Base-by-base conservation (phyloP, 2,113 vertebrate genomes). In the Phyllopteryx taeniolatus region DNA sequence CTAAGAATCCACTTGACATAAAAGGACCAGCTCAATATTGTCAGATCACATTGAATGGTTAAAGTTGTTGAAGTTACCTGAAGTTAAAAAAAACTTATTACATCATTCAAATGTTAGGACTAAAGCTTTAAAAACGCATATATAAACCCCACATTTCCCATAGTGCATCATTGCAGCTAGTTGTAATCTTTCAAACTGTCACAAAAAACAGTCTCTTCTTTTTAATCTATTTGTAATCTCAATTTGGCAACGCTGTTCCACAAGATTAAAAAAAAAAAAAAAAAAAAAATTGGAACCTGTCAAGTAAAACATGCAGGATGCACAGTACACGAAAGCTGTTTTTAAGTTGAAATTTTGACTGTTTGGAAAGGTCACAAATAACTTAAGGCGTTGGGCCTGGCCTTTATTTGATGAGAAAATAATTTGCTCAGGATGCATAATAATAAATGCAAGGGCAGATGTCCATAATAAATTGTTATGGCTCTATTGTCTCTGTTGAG, bases 201-300 rank as follows among this genome's bases (percentile, higher is more conserved):
- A 33, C 27, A 5, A 60, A 60, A 31, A 31, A 13, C 57, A 14
- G 57, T 60, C 33, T 13, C 1, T 61, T 61, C 15, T 61, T 61
- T 61, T 61, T 61, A 61, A 61, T 61, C 59, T 17, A 61, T 61
- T 35, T 61, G 59, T 61, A 61, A 61, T 61, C 59, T 35, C 31
- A 35, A 17, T 33, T 17, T 35, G 31, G 31, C 59, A 61, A 35
- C 8, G 12, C 14, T 61, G 56, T 31, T 59, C 56, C 22, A 59
- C 22, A 59, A 61, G 31, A 31, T 39, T 39, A 39, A 61, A 4
- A 51, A 39, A 61, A 61, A 31, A 61, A 61, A 31, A 61, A 2
- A 19, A 35, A 61, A 35, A 35, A 31, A 35, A 27, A 60, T 60
- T 60, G 33, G 14, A 59, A 31, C 27, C 27, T 6, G 27, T 14